Evolutionary conservation across 2,888 invertebrate genomes (phyloP).

Genomic region (Troides aeacus): DNA sequence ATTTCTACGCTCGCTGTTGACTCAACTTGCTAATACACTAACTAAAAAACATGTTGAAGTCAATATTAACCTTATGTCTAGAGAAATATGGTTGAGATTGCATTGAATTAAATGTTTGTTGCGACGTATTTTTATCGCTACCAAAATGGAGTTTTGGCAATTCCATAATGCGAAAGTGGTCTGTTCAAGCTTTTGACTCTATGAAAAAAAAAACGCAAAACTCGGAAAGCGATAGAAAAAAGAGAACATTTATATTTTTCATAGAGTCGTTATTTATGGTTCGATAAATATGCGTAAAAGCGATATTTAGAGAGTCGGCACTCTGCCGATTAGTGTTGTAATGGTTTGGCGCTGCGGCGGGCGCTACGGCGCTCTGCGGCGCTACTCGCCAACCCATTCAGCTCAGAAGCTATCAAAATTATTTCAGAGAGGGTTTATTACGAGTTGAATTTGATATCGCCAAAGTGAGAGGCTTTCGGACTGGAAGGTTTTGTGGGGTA

Average conservation of each 20-base stretch:
- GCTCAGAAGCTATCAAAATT: conserved; percentile 73
- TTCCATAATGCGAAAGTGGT: conserved; percentile 81
- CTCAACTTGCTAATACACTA: conserved; percentile 41
- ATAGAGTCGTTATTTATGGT: conserved; percentile 79
- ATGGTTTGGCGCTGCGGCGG: conserved; percentile 48
- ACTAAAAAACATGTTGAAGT: conserved; percentile 1
- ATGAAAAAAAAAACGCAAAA: conserved; percentile 74
- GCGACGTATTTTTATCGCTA: conserved; percentile 47
- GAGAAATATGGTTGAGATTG: conserved; percentile 40
- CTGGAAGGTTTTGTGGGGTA: conserved; percentile 41
- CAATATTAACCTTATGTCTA: conserved; percentile 38
- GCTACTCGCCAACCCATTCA: conserved; percentile 64
- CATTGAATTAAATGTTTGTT: conserved; percentile 33
- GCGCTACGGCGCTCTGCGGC: conserved; percentile 55
- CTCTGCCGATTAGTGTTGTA: conserved; percentile 76
- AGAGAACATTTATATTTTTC: conserved; percentile 78
- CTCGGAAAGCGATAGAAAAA: conserved; percentile 78
- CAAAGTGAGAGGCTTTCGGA: conserved; percentile 44
- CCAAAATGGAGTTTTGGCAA: conserved; percentile 77
- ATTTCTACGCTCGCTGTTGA: conserved; percentile 76
- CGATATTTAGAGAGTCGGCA: conserved; percentile 76
- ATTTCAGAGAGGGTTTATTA: conserved; percentile 59
- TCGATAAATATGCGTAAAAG: conserved; percentile 73
- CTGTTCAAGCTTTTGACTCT: conserved; percentile 81
- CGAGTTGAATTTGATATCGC: conserved; percentile 49